Percentiles rank a stretch among this genome's conserved stretches.
Evolutionary conservation across 2,113 vertebrate genomes (phyloP).

Genomic region (Oceanites oceanicus): DNA sequence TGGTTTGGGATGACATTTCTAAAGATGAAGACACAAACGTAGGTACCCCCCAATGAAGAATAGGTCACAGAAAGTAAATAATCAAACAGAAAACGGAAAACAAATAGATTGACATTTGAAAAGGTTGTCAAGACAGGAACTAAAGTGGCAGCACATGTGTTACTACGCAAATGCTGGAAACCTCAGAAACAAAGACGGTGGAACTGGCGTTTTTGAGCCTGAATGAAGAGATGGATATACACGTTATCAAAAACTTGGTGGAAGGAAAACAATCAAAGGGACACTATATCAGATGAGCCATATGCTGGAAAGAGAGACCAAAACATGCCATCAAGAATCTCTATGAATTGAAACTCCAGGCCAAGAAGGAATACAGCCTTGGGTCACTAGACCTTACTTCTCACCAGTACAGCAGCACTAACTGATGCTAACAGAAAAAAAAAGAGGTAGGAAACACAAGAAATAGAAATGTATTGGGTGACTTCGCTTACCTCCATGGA

Average conservation of each 20-base stretch:
- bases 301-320: neutral
- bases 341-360: neutral
- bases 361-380: neutral
- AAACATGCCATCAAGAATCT: neutral
- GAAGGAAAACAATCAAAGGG: neutral
- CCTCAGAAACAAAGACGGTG: rapidly evolving
- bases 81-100: neutral
- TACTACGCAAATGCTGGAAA: neutral
- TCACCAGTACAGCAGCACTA: neutral
- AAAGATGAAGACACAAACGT: neutral
- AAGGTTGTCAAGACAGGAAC: neutral
- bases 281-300: neutral
- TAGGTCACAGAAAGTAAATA: neutral
- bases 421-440: neutral
- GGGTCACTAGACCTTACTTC: neutral
- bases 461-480: neutral
- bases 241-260: neutral
- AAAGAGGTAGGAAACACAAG: neutral
- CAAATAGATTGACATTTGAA: neutral
- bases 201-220: neutral
- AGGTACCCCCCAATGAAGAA: neutral
- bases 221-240: neutral
- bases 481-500: neutral
- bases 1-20: neutral
- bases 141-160: neutral